These are phyloP conservation scores for Acleris holmiana DNA, from an alignment of 2,888 invertebrate genomes.

Conservation along the genomic window DNA sequence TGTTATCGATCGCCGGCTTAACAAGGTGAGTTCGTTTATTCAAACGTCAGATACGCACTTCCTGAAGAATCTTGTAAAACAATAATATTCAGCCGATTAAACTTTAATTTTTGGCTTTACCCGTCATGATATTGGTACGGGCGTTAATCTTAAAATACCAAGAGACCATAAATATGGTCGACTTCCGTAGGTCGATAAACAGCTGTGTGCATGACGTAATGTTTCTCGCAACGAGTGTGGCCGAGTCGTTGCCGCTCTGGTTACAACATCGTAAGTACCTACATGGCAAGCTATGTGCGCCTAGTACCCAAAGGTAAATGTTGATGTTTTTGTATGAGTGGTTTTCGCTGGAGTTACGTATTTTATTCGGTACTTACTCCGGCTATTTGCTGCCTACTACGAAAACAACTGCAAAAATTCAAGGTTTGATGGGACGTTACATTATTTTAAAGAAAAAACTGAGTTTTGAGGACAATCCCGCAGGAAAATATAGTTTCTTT, in stretches of 20 bases:
- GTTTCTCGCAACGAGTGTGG: conserved; percentile 37
- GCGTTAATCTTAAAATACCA: conserved; percentile 40
- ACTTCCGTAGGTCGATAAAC: conserved; percentile 61
- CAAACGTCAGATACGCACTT: conserved; percentile 1
- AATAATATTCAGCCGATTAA: background rate
- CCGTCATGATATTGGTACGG: background rate
- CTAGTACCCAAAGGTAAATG: conserved; percentile 34
- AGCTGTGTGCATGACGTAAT: conserved; percentile 50
- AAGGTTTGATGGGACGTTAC: too few species aligned
- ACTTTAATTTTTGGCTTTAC: background rate
- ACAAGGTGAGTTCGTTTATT: conserved; percentile 54
- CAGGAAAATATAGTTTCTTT: too few species aligned
- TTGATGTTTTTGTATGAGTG: conserved; percentile 30
- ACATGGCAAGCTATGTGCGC: conserved; percentile 29
- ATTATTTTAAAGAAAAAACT: too few species aligned
- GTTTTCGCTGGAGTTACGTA: conserved; percentile 28
- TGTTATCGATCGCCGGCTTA: conserved; percentile 62
- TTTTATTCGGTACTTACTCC: background rate
- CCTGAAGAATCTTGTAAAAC: background rate
- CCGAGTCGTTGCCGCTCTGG: conserved; percentile 28
- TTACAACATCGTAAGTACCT: conserved; percentile 33
- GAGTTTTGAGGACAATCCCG: too few species aligned
- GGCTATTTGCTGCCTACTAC: background rate
- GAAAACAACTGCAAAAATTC: background rate
- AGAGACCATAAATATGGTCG: conserved; percentile 53